Evolutionary conservation across 2,888 invertebrate genomes (phyloP).

Genomic region (Tenodera sinensis): DNA sequence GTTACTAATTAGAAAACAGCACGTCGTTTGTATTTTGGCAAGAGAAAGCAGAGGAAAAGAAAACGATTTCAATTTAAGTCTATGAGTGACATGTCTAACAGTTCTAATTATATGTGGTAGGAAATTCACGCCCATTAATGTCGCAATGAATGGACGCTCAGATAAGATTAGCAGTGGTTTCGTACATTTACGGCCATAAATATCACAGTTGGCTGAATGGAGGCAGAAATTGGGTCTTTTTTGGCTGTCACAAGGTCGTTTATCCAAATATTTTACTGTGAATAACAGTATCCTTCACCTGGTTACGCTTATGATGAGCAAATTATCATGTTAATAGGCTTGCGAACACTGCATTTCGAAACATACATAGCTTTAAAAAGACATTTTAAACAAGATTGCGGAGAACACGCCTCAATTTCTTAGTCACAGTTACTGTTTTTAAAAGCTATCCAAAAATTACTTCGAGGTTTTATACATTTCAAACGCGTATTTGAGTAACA

Average conservation of each 20-base stretch:
- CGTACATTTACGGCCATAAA: background rate
- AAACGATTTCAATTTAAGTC: background rate
- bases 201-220: background rate
- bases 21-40: background rate
- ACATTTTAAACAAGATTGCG: too few relatives aligned
- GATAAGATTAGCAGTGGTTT: background rate
- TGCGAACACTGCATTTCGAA: too few relatives aligned
- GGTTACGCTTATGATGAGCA: too few relatives aligned
- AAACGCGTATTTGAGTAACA: too few relatives aligned
- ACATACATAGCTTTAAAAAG: too few relatives aligned
- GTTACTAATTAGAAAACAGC: background rate
- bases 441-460: too few relatives aligned
- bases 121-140: background rate
- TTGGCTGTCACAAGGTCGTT: background rate
- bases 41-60: background rate
- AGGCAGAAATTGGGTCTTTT: background rate
- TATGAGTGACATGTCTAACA: background rate
- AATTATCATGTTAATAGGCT: too few relatives aligned
- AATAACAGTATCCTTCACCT: too few relatives aligned
- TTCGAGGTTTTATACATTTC: too few relatives aligned
- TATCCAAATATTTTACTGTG: too few relatives aligned
- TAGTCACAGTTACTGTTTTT: too few relatives aligned
- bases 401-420: too few relatives aligned
- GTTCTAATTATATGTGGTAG: background rate
- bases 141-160: background rate